Percentiles rank a stretch among this genome's conserved stretches.
These are phyloP conservation scores for Micromys minutus DNA, from an alignment of 2,113 vertebrate species.

Conservation along the genomic window DNA sequence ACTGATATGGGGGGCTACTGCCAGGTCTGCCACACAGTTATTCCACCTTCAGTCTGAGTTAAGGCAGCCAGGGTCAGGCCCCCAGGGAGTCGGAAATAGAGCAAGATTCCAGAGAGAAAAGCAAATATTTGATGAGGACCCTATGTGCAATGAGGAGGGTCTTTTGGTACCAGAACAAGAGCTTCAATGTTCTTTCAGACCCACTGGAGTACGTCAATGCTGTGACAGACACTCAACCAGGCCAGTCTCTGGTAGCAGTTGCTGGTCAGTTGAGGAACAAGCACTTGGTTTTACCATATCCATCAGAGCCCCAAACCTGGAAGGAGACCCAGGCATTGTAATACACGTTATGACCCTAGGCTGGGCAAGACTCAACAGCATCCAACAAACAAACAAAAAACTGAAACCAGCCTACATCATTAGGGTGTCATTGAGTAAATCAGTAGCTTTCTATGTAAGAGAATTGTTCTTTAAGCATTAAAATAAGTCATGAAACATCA, in stretches of 20 bases:
- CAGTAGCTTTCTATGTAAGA: neutral
- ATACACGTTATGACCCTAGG: neutral
- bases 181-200: neutral
- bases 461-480: neutral
- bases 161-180: neutral
- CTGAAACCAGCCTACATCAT: neutral
- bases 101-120: neutral
- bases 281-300: neutral
- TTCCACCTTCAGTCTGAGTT: neutral
- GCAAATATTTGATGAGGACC: fast-evolving
- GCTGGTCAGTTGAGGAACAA: fast-evolving
- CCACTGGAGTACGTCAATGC: neutral
- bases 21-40: neutral
- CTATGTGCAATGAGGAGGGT: neutral
- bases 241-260: too few species aligned
- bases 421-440: neutral
- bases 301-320: neutral
- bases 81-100: neutral
- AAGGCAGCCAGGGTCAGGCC: neutral
- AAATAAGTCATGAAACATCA: slow-evolving; percentile 33
- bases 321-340: neutral
- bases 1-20: neutral
- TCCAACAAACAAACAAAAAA: neutral
- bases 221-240: neutral
- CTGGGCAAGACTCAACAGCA: neutral